Conservation (phyloP, 2,797 vertebrate genomes). For the Dallia pectoralis region DNA sequence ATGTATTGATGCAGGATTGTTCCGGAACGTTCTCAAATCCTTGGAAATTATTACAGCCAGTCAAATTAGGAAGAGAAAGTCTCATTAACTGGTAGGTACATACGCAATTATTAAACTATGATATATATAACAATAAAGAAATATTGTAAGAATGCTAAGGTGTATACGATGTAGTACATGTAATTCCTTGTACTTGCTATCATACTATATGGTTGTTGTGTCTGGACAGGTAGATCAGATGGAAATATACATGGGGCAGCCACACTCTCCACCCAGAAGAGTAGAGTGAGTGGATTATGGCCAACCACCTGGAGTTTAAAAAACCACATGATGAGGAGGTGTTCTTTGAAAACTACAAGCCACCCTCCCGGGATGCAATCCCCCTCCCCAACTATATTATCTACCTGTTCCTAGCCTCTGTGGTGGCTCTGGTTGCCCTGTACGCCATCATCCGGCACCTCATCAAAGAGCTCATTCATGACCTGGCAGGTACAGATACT, state of each 20-base stretch:
- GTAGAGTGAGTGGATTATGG: not conserved
- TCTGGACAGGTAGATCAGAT: not conserved
- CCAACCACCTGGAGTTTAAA: not conserved
- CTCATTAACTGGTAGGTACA: not conserved
- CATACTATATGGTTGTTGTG: not conserved
- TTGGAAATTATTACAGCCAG: not conserved
- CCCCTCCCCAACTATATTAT: conserved; percentile 64
- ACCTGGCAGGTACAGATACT: conserved; percentile 68
- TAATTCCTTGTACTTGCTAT: not conserved
- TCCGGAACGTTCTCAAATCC: not conserved
- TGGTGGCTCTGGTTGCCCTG: conserved; percentile 66
- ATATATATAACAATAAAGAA: not conserved
- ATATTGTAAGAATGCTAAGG: too few species aligned
- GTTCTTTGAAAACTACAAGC: conserved; percentile 68
- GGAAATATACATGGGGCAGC: not conserved
- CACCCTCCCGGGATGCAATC: conserved; percentile 68
- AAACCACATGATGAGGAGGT: conserved; percentile 25
- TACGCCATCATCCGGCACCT: conserved; percentile 80
- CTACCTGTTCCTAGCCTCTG: conserved; percentile 70
- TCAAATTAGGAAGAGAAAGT: conserved; percentile 1
- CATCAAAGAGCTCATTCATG: conserved; percentile 78
- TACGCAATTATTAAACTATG: not conserved
- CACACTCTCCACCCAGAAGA: not conserved
- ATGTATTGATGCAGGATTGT: not conserved
- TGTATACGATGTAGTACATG: not conserved